Percentiles rank a stretch among this genome's conserved stretches.
Evolutionary conservation across 2,888 invertebrate species (phyloP).

Genomic region (Salticus scenicus): DNA sequence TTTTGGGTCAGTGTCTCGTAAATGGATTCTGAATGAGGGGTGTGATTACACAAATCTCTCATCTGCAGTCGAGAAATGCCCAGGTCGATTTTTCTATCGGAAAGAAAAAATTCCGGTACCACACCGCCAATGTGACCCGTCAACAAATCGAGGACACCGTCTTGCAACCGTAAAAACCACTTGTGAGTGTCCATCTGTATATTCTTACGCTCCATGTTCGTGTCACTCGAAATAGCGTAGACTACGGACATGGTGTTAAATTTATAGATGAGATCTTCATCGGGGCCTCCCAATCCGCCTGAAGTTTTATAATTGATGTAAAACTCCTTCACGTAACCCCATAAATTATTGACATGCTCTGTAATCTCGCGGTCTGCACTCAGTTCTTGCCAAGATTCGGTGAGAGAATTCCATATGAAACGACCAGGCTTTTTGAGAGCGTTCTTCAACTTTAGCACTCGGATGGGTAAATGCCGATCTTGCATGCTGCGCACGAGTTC

Average conservation of each 20-base stretch:
- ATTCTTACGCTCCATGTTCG: conserved; percentile 13
- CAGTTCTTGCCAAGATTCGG: conserved; percentile 30
- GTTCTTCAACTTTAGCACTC: neutral
- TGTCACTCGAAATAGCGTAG: neutral
- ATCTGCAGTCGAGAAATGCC: neutral
- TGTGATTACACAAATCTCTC: neutral
- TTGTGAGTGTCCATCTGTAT: conserved; percentile 41
- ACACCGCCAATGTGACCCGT: conserved; percentile 39
- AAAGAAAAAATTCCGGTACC: conserved; percentile 39
- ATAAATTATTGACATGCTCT: neutral
- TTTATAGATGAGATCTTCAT: neutral
- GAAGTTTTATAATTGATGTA: neutral
- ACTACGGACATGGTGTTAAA: neutral
- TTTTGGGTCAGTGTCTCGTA: neutral
- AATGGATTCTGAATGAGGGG: neutral
- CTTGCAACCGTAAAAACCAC: conserved; percentile 16
- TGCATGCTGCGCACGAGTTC: conserved; percentile 1
- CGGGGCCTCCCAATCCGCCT: neutral
- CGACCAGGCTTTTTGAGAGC: neutral
- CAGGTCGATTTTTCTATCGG: conserved; percentile 2
- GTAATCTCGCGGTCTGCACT: neutral
- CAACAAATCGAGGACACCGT: conserved; percentile 23
- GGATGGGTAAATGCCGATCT: conserved; percentile 22
- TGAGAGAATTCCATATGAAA: conserved; percentile 22
- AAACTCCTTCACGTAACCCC: neutral